Percentiles rank a stretch among this genome's conserved stretches.
Evolutionary conservation across 2,113 vertebrate species (phyloP).

Genomic region (Vombatus ursinus): DNA sequence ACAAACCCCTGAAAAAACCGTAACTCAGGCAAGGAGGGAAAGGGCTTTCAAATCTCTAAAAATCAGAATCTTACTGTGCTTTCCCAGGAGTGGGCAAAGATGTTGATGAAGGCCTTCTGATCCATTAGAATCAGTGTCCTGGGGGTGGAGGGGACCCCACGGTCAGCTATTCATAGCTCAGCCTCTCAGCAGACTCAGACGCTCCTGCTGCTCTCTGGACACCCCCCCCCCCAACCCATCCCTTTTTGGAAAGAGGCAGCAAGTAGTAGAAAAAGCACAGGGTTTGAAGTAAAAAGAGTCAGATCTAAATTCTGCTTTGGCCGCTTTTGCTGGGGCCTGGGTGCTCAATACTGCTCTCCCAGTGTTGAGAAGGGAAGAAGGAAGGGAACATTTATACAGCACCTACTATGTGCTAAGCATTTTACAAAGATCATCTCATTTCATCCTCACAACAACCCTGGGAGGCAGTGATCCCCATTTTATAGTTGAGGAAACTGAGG

Average conservation of each 20-base stretch:
- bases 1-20: neutral
- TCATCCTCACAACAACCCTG: neutral
- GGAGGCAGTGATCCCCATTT: neutral
- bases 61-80: slow-evolving; percentile 4
- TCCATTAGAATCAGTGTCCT: neutral
- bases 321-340: neutral
- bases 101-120: neutral
- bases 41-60: neutral
- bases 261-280: neutral
- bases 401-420: neutral
- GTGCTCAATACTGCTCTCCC: neutral
- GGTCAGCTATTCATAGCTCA: neutral
- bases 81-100: neutral
- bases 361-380: neutral
- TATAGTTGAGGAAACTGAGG: neutral
- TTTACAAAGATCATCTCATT: neutral
- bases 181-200: neutral
- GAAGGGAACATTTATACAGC: neutral
- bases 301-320: neutral
- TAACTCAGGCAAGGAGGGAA: neutral
- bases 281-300: neutral
- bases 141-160: neutral
- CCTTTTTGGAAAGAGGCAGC: neutral
- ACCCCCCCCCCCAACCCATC: no score
- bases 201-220: neutral